Conservation (phyloP, 2,888 invertebrate genomes). For the Morinoia aosen region DNA sequence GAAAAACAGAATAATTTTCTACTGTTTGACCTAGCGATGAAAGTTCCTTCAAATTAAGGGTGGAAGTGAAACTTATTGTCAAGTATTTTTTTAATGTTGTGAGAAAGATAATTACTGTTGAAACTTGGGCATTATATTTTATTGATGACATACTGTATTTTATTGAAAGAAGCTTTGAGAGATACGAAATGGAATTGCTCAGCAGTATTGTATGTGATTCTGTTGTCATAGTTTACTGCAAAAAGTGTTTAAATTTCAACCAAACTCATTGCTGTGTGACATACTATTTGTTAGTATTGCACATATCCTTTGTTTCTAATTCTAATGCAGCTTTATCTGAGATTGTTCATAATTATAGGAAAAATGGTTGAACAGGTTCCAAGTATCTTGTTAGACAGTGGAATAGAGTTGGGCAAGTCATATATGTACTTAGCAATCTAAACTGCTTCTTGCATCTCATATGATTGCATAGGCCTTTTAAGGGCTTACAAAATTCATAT, state of each 20-base stretch:
- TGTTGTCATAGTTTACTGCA: background rate
- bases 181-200: background rate
- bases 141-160: background rate
- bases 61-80: too few species aligned
- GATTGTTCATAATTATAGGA: background rate
- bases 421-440: background rate
- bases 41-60: background rate
- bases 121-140: background rate
- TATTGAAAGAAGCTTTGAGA: background rate
- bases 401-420: background rate
- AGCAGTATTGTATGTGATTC: background rate
- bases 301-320: background rate
- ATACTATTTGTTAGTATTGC: background rate
- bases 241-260: background rate
- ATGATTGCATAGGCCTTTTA: too few species aligned
- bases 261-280: background rate
- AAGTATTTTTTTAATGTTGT: background rate
- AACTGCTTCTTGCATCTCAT: too few species aligned
- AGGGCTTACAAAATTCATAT: too few species aligned
- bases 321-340: background rate
- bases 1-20: background rate
- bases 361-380: background rate
- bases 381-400: background rate
- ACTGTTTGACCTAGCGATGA: background rate
- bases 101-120: background rate